phyloP scores from a whole-genome alignment of 2,113 vertebrate genomes.

The Ptilonorhynchus violaceus region DNA sequence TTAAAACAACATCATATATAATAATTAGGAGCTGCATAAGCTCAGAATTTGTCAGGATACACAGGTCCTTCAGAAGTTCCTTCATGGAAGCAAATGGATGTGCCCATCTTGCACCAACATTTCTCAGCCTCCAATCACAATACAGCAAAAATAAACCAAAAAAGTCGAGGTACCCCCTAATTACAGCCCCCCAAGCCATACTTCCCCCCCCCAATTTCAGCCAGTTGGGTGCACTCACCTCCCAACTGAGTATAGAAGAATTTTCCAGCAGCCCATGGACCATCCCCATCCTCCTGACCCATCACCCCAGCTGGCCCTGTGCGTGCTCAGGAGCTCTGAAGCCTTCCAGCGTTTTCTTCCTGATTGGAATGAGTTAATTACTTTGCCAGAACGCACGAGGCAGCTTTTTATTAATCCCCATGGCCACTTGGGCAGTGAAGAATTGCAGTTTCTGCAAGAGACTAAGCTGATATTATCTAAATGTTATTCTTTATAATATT shows the following conservation, averaged over 20 bases:
- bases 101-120: not conserved
- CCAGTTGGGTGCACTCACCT: not conserved
- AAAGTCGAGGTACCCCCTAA: not conserved
- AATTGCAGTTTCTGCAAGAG: not conserved
- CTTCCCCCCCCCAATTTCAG: not conserved
- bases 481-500: not conserved
- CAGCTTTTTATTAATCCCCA: not conserved
- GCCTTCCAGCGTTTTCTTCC: not conserved
- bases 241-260: not conserved
- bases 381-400: not conserved
- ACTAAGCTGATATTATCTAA: not conserved
- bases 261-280: not conserved
- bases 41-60: not conserved
- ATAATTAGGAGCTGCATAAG: not conserved
- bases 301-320: not conserved
- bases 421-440: not conserved
- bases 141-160: not conserved
- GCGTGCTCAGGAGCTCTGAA: not conserved
- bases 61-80: not conserved
- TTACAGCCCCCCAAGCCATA: accelerated
- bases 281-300: not conserved
- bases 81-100: not conserved
- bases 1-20: not conserved
- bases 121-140: not conserved
- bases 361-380: not conserved